Conservation (phyloP, 2,113 vertebrate species). For the Clarias gariepinus region DNA sequence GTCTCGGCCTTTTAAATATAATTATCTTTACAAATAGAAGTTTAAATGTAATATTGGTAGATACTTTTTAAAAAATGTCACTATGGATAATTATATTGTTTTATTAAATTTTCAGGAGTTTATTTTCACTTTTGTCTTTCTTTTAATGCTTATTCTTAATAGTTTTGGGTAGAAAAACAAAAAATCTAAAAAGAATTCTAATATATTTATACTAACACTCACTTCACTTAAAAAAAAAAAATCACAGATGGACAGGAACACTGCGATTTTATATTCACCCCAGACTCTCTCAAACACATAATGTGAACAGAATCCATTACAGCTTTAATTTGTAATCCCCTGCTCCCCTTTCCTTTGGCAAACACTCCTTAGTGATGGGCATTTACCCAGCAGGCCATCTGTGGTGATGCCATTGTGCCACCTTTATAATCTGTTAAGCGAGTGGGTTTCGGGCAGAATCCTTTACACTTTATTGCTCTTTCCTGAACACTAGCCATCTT, state of each 20-base stretch:
- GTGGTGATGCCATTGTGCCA: slow-evolving; percentile 43
- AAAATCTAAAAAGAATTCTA: neutral
- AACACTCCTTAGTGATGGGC: slow-evolving; percentile 49
- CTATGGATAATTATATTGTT: neutral
- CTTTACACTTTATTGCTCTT: slow-evolving; percentile 10
- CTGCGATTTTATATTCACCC: neutral
- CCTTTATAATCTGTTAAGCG: slow-evolving; percentile 27
- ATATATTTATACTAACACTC: neutral
- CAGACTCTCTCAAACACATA: neutral
- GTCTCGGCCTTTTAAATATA: slow-evolving; percentile 62
- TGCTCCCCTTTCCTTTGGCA: slow-evolving; percentile 46
- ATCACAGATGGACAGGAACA: neutral
- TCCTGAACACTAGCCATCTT: neutral
- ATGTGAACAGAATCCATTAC: slow-evolving; percentile 25
- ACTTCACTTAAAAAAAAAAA: neutral
- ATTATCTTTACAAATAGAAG: neutral
- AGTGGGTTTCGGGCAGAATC: slow-evolving; percentile 20
- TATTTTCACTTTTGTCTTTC: neutral
- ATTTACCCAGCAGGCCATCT: slow-evolving; percentile 53
- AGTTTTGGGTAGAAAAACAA: neutral
- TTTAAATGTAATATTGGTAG: neutral
- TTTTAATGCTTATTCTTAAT: neutral
- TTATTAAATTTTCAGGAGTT: neutral
- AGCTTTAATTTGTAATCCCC: slow-evolving; percentile 38
- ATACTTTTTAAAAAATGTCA: too few species aligned